Percentiles rank a stretch among this genome's conserved stretches.
phyloP scores from a whole-genome alignment of 37 sponge, comb jelly and placozoan species.

The Corticium candelabrum region DNA sequence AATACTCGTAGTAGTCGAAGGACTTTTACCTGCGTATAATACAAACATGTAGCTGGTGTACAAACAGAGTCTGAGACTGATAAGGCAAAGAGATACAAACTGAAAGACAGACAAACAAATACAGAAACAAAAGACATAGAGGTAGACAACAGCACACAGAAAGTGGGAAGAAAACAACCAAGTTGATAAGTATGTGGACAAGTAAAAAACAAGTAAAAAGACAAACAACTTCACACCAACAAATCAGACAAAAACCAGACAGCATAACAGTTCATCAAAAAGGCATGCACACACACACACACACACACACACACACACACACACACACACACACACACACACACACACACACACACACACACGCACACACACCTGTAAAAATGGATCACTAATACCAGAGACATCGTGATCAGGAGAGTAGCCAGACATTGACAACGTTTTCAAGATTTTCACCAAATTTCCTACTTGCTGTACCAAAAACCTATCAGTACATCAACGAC shows the following conservation, averaged over 20 bases:
- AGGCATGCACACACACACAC: background rate
- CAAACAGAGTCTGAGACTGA: no score
- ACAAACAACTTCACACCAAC: no score
- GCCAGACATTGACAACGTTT: conserved; percentile 85
- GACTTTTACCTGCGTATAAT: conserved; percentile 70
- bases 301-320: background rate
- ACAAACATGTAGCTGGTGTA: no score
- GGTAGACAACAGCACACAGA: no score
- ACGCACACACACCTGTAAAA: conserved; percentile 98
- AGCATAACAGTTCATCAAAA: no score
- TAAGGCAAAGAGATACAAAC: no score
- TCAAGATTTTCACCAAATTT: conserved; percentile 70
- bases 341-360: background rate
- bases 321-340: background rate
- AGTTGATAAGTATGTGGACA: no score
- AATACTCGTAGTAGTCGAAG: conserved; percentile 69
- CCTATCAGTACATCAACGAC: background rate
- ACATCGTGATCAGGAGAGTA: conserved; percentile 96
- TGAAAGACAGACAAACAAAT: conserved; percentile 15
- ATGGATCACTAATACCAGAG: conserved; percentile 90
- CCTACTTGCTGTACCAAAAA: background rate
- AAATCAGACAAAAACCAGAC: no score
- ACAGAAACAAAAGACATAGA: no score
- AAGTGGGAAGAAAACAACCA: no score
- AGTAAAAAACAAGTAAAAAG: no score